phyloP scores from a whole-genome alignment of 2,888 invertebrate genomes.

The Gordius sp. region DNA sequence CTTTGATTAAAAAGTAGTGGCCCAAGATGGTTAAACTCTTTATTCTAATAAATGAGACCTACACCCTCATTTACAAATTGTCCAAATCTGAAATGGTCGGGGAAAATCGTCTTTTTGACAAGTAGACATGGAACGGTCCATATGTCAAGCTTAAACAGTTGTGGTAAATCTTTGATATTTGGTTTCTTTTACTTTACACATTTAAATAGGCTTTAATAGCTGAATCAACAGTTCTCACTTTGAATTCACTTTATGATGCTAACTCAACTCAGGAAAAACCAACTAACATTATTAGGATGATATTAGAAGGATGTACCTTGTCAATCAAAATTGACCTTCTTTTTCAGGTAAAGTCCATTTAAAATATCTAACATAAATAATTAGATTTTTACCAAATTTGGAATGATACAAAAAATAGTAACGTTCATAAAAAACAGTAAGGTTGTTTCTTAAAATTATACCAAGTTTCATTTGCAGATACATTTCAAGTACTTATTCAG shows the following conservation, averaged over 20 bases:
- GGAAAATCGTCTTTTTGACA: no score
- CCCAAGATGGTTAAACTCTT: no score
- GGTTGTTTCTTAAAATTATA: background rate
- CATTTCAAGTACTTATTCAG: constrained; percentile 14
- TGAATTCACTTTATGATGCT: constrained; percentile 13
- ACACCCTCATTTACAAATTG: no score
- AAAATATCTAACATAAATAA: background rate
- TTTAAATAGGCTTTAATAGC: constrained; percentile 4
- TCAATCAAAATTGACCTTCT: background rate
- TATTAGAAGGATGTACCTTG: background rate
- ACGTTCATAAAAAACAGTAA: constrained; percentile 9
- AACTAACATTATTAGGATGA: constrained; percentile 9
- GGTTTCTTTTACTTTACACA: no score
- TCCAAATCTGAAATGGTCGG: no score
- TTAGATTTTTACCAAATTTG: constrained; percentile 10
- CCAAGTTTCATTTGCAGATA: background rate
- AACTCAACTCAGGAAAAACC: constrained; percentile 13
- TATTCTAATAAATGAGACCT: no score
- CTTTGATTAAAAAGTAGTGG: no score
- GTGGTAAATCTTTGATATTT: no score
- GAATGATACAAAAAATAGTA: constrained; percentile 6
- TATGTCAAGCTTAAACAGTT: no score
- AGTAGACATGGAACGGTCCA: no score
- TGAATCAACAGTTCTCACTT: background rate
- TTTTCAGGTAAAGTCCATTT: background rate